Percentiles rank a stretch among this genome's conserved stretches.
Evolutionary conservation across 2,797 vertebrate species (phyloP).

Genomic region (Gymnocypris eckloni): DNA sequence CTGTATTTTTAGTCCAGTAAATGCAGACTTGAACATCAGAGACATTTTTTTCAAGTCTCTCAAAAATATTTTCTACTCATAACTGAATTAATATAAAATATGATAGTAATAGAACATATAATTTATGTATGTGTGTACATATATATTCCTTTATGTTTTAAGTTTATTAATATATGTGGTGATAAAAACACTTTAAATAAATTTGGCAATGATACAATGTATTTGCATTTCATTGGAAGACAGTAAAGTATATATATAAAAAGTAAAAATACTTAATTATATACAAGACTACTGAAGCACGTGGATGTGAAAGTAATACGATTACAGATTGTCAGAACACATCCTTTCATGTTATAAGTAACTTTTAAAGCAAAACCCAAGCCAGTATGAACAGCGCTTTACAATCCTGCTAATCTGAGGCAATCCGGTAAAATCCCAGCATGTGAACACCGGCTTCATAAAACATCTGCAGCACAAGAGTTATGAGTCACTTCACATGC

Average conservation of each 20-base stretch:
- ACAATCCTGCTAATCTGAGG: conserved; percentile 37
- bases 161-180: not conserved
- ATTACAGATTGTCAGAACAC: not conserved
- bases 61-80: not conserved
- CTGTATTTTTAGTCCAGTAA: not conserved
- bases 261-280: not conserved
- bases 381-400: conserved; percentile 21
- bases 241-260: not conserved
- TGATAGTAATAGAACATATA: not conserved
- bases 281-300: not conserved
- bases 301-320: not conserved
- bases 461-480: conserved; percentile 29
- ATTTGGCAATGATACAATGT: not conserved
- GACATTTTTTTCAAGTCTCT: no score
- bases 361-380: conserved; percentile 25
- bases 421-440: conserved; percentile 39
- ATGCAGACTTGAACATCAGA: not conserved
- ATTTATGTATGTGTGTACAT: no score
- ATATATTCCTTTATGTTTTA: no score
- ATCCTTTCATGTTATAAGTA: not conserved
- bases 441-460: conserved; percentile 24
- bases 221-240: not conserved
- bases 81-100: not conserved
- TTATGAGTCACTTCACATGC: conserved; percentile 38
- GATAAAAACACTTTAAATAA: not conserved